phyloP scores from a whole-genome alignment of 2,797 vertebrate species.

The Schizopygopsis malacanthus region DNA sequence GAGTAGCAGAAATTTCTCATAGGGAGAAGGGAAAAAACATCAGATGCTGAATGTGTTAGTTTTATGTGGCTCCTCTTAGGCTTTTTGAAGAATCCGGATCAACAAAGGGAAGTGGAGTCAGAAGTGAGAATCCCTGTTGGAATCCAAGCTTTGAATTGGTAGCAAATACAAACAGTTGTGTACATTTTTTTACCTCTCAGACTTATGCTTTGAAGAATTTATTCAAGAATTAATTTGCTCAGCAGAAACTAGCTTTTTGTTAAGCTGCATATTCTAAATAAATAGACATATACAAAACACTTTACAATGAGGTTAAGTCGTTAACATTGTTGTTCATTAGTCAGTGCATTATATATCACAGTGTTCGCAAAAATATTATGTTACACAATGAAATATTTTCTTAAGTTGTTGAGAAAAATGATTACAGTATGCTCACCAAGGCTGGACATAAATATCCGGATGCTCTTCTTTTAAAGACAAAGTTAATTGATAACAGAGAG shows the following conservation, averaged over 20 bases:
- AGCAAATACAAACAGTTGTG: conserved; percentile 48
- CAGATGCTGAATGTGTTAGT: conserved; percentile 65
- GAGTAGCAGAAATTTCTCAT: conserved; percentile 71
- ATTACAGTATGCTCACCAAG: too few species aligned
- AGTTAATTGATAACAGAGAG: neutral
- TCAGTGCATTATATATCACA: neutral
- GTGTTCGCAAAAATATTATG: neutral
- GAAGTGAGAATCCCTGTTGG: conserved; percentile 38
- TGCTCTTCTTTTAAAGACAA: neutral
- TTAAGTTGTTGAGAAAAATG: too few species aligned
- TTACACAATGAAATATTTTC: too few species aligned
- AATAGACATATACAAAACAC: neutral
- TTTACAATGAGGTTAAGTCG: neutral
- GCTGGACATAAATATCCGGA: neutral
- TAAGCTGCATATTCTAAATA: neutral
- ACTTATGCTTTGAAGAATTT: conserved; percentile 12
- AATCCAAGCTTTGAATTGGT: conserved; percentile 45
- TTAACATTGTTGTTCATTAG: neutral
- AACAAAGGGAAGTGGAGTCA: conserved; percentile 32
- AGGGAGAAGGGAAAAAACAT: conserved; percentile 46
- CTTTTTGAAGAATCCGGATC: conserved; percentile 43
- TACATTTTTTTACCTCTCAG: conserved; percentile 43
- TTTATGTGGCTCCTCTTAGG: conserved; percentile 37
- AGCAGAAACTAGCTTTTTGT: conserved; percentile 16
- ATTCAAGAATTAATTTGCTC: conserved; percentile 11